Conservation (phyloP, 2,797 vertebrate species). For the Mormyrops boulengeri region DNA sequence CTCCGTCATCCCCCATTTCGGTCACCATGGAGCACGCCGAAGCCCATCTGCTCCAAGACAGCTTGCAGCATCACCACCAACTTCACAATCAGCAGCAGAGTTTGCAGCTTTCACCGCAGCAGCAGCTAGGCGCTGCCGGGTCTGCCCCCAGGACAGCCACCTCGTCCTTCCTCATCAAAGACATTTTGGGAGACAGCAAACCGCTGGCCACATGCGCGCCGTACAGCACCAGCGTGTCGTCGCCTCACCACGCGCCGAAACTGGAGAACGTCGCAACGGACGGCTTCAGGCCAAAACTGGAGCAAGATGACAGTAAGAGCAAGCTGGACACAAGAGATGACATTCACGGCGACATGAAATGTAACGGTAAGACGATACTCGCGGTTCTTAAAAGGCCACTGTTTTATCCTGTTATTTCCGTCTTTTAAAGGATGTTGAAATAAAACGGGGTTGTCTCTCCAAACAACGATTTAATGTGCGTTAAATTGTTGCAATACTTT, state of each 20-base stretch:
- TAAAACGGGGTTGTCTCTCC: neutral
- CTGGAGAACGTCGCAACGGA: constrained; percentile 59
- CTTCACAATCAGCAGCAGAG: constrained; percentile 60
- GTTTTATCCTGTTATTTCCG: neutral
- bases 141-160: constrained; percentile 89
- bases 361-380: constrained; percentile 61
- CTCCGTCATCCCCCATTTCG: constrained; percentile 88
- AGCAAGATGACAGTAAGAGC: constrained; percentile 65
- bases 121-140: constrained; percentile 71
- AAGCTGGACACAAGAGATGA: constrained; percentile 70
- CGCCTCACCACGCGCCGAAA: constrained; percentile 78
- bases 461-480: neutral
- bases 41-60: constrained; percentile 74
- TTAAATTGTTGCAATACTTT: neutral
- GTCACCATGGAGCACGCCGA: constrained; percentile 86
- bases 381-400: neutral
- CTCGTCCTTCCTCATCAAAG: constrained; percentile 95
- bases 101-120: constrained; percentile 60
- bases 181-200: constrained; percentile 98
- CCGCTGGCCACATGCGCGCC: constrained; percentile 93
- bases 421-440: neutral
- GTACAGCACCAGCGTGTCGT: constrained; percentile 91
- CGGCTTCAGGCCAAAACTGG: constrained; percentile 71
- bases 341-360: constrained; percentile 64
- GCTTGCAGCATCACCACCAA: constrained; percentile 71